Evolutionary conservation across 2,888 invertebrate species (phyloP), one percentile per base, ranked within the genome.

Genomic region (Blastobasis adustella): DNA sequence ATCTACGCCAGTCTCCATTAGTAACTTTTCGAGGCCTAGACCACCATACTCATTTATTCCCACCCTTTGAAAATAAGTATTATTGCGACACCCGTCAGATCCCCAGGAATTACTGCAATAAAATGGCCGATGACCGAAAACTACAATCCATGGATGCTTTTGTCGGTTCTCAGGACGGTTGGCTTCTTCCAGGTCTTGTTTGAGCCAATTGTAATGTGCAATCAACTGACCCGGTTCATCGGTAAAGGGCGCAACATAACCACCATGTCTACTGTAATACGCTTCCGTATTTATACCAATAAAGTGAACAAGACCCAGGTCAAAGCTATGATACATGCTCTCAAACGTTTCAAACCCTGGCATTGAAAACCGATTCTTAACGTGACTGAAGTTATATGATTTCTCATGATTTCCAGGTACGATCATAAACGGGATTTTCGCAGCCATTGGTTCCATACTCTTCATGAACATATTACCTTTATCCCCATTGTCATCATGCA

Each of bases 1-100:
- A 81, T 98, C 97, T 0, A 98, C 97, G 45, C 95, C 96, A 70
- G 95, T 91, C 57, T 94, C 90, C 69, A 93, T 93, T 63, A 97
- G 93, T 38, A 97, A 75, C 49, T 93, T 87, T 77, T 97, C 97
- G 50, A 97, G 76, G 0, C 91, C 65, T 62, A n/a, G 10, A 5
- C 42, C 42, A 10, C 42, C 42, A 10, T 42, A 42, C 10, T 5
- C 5, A 42, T 5, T 5, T n/a, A 5, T 42, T 5, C 42, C 42
- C 5, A 42, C 9, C 5, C 42, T 9, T 3, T 42, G 42, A 23
- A 23, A 23, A 10, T 42, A 42, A 42, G n/a, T 10, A 6, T 42
- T 5, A n/a, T n/a, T 5, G n/a, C 9, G 9, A 42, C 42, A 42
- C 9, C 42, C n/a, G 3, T 42, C 42, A n/a, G 42, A 9, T 5